phyloP scores from a whole-genome alignment of 2,888 invertebrate species.

The Stenoptilia bipunctidactyla region DNA sequence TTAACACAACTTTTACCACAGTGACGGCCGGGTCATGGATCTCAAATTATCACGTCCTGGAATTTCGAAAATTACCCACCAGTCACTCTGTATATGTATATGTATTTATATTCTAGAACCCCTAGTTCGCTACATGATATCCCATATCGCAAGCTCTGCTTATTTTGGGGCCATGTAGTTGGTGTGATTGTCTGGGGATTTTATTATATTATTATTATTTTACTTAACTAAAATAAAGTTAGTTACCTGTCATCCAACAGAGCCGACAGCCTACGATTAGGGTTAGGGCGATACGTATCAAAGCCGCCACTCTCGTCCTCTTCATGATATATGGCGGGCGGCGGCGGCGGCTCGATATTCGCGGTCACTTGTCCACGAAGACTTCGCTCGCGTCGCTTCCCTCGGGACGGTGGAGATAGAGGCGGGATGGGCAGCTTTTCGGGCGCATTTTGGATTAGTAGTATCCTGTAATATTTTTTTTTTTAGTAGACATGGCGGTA shows the following conservation, averaged over 20 bases:
- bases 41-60: no score
- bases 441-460: conserved; percentile 92
- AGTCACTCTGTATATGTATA: no score
- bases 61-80: no score
- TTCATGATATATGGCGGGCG: conserved; percentile 52
- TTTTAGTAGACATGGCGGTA: no score
- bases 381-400: conserved; percentile 60
- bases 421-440: conserved; percentile 77
- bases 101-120: no score
- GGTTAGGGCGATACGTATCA: conserved; percentile 56
- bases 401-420: conserved; percentile 26
- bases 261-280: conserved; percentile 19
- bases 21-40: no score
- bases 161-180: no score
- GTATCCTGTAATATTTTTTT: conserved; percentile 79
- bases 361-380: conserved; percentile 70
- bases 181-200: no score
- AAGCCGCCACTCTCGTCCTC: conserved; percentile 67
- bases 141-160: no score
- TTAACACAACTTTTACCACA: conserved; percentile 17
- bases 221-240: no score
- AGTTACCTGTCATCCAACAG: neutral
- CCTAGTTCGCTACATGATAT: no score
- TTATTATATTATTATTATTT: no score
- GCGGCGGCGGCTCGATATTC: conserved; percentile 71